A percentile compares a stretch with the other conserved stretches of the same genome.
Evolutionary conservation across 2,797 vertebrate genomes (phyloP).

Genomic region (Remorina albescens): DNA sequence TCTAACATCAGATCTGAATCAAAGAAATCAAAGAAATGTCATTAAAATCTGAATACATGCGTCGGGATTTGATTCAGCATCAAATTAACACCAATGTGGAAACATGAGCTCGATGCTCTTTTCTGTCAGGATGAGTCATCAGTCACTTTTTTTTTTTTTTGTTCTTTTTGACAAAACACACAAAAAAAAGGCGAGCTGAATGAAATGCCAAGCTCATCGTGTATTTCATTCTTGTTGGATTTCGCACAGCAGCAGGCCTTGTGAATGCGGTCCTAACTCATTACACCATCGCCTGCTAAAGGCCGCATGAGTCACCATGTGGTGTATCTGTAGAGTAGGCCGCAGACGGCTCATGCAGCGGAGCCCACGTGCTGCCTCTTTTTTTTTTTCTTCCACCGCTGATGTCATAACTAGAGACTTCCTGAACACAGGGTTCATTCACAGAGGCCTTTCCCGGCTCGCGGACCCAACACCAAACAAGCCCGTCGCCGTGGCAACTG

Average conservation of each 20-base stretch:
- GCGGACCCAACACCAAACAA: slow-evolving; percentile 76
- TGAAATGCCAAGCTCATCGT: slow-evolving; percentile 65
- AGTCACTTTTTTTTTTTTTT: neutral
- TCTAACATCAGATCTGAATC: neutral
- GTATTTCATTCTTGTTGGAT: slow-evolving; percentile 65
- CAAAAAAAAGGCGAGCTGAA: slow-evolving; percentile 54
- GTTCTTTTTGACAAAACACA: neutral
- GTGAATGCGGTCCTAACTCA: slow-evolving; percentile 61
- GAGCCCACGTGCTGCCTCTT: slow-evolving; percentile 70
- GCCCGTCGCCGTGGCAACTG: slow-evolving; percentile 69
- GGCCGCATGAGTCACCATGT: slow-evolving; percentile 79
- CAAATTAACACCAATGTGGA: neutral
- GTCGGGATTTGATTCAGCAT: neutral
- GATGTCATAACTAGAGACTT: slow-evolving; percentile 84
- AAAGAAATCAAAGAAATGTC: too few species aligned
- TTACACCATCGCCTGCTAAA: slow-evolving; percentile 72
- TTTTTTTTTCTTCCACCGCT: slow-evolving; percentile 64
- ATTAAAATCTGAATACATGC: neutral
- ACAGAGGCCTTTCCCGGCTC: slow-evolving; percentile 64
- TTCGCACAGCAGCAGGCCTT: slow-evolving; percentile 55
- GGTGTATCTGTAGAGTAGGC: slow-evolving; percentile 70
- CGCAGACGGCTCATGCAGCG: slow-evolving; percentile 41
- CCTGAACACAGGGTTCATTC: slow-evolving; percentile 86
- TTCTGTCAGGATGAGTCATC: slow-evolving; percentile 56
- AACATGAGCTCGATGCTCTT: neutral